Evolutionary conservation across 1,140 invertebrate genomes (phyloP), one percentile per base, ranked within the genome.

Genomic region (Oscheius sp.): DNA sequence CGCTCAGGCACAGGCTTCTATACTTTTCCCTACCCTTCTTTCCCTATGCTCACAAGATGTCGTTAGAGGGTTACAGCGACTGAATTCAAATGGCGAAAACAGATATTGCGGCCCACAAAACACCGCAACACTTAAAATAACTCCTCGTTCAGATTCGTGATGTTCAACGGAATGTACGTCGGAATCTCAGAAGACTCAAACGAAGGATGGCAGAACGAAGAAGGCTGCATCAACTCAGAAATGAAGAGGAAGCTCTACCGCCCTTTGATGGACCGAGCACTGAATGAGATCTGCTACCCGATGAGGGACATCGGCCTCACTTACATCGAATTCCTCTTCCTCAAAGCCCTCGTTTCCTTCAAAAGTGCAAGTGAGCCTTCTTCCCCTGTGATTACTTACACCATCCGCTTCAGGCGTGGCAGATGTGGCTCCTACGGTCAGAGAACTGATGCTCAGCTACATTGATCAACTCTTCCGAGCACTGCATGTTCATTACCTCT

Each of bases 311-410:
- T 78, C 3, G 42, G 65, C 23, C 35, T 78, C 23, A 74, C 42
- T 55, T 69, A 46, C 34, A 23, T 63, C 23, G 77, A 78, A 49
- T 78, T 52, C 35, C 42, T 69, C 2, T 23, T 67, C 0, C 61
- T 78, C 15, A 78, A 78, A 46, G 75, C 77, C 1, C 46, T 78
- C 18, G 49, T 78, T 2, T 78, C 61, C 2, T 78, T 77, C 38
- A 77, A 75, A 34, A 61, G 72, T 3, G 58, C 67, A 7, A 38
- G 75, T 77, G 32, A 76, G 74, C 38, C 0, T 35, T 46, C 31
- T 46, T 20, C 18, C 1, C 42, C 31, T 26, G 4, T 62, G 18
- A 31, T 45, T 10, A 31, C 59, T 42, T 28, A 7, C 10, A 65
- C 36, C 7, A 34, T 58, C 29, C 52, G 31, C 67, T 73, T 42